phyloP scores from a whole-genome alignment of 2,113 vertebrate genomes.

The Etia nguti region DNA sequence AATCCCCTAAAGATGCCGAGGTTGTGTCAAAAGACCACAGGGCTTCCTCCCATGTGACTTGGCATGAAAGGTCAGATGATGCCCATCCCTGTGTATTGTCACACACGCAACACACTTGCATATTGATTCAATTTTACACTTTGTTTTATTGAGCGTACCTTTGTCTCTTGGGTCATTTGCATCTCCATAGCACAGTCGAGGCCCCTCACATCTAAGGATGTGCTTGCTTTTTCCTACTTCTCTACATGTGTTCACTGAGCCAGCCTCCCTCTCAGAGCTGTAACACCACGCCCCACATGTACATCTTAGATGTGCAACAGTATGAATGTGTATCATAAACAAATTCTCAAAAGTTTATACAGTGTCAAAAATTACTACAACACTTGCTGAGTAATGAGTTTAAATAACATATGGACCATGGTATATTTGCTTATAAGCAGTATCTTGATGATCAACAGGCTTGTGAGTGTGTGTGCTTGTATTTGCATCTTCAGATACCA shows the following conservation, averaged over 20 bases:
- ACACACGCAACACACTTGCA: not conserved
- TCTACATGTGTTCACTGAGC: not conserved
- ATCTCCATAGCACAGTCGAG: slow-evolving; percentile 15
- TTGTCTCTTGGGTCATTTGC: slow-evolving; percentile 38
- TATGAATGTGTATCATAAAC: not conserved
- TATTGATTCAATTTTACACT: slow-evolving; percentile 20
- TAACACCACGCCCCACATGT: not conserved
- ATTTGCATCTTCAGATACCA: not conserved
- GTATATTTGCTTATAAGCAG: not conserved
- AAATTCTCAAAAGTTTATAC: not conserved
- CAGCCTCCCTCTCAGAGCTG: not conserved
- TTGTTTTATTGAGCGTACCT: not conserved
- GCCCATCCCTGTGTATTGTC: not conserved
- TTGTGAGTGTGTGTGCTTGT: not conserved
- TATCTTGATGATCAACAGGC: not conserved
- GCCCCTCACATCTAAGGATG: not conserved
- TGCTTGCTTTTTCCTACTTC: not conserved
- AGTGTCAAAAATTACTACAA: not conserved
- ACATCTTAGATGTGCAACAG: not conserved
- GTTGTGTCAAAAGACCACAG: slow-evolving; percentile 2
- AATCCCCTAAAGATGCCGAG: slow-evolving; percentile 38
- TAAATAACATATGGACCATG: not conserved
- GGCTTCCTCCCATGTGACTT: not conserved
- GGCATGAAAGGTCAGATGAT: slow-evolving; percentile 45
- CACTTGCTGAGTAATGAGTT: not conserved